Evolutionary conservation across 2,797 vertebrate genomes (phyloP).

Genomic region (Anguilla megastoma): DNA sequence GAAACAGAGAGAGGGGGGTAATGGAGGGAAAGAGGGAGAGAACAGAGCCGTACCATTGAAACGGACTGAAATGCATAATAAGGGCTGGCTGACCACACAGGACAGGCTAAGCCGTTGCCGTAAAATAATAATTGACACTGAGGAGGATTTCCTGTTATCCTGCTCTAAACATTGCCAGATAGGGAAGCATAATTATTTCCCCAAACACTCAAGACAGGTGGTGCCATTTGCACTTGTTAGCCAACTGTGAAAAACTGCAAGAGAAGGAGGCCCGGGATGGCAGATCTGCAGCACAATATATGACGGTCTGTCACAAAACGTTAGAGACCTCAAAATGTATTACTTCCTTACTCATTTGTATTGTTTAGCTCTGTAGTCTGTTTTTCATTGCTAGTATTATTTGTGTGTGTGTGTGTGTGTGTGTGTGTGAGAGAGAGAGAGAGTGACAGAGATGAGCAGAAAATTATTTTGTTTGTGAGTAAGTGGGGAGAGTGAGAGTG

Average conservation of each 20-base stretch:
- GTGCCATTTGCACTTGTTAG: not conserved
- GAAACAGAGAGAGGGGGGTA: not conserved
- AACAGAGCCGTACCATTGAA: not conserved
- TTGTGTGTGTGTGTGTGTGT: not conserved
- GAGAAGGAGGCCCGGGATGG: not conserved
- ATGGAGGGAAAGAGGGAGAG: not conserved
- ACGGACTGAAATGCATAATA: not conserved
- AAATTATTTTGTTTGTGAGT: not conserved
- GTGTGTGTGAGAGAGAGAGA: not conserved
- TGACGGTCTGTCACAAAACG: not conserved
- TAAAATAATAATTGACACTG: not conserved
- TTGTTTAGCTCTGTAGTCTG: not conserved
- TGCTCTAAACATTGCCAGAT: not conserved
- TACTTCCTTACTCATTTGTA: not conserved
- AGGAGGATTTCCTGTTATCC: not conserved
- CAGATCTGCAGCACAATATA: not conserved
- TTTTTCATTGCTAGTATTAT: not conserved
- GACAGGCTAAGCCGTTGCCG: not conserved
- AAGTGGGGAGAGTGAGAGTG: conserved; percentile 2
- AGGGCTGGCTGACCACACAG: not conserved
- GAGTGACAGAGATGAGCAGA: not conserved
- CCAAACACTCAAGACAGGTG: not conserved
- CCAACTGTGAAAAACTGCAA: not conserved
- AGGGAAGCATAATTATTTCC: not conserved
- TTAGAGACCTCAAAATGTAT: not conserved